These are phyloP conservation scores for Pseudorasbora parva DNA, from an alignment of 2,113 vertebrate genomes.

Conservation along the genomic window DNA sequence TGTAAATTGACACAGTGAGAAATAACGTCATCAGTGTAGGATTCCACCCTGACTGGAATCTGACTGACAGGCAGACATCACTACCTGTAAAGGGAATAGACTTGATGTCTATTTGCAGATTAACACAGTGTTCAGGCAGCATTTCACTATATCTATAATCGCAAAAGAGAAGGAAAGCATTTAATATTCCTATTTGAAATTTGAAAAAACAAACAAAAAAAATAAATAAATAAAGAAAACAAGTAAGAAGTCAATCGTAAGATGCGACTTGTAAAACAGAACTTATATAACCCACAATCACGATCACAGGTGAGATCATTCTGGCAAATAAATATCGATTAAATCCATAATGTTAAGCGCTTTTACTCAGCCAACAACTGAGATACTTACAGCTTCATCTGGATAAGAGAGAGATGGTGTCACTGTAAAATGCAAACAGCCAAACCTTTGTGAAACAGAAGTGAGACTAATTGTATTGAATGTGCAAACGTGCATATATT, in stretches of 20 bases:
- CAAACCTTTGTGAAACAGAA: not conserved
- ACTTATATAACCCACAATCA: not conserved
- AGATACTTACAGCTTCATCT: not conserved
- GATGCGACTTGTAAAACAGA: not conserved
- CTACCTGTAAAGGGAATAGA: not conserved
- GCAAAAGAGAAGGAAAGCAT: not conserved
- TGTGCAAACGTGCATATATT: too few relatives aligned
- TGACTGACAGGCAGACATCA: conserved; percentile 16
- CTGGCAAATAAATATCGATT: not conserved
- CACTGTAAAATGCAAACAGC: not conserved
- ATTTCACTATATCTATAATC: not conserved
- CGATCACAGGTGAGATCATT: not conserved
- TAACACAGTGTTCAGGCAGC: not conserved
- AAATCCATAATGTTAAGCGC: not conserved
- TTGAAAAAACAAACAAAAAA: not conserved
- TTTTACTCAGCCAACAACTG: not conserved
- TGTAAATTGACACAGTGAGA: conserved; percentile 37
- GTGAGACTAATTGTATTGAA: not conserved
- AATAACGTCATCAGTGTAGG: conserved; percentile 33
- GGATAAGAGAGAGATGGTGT: not conserved
- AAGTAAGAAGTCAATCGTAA: not conserved
- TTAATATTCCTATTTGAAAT: not conserved
- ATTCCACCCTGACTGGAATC: conserved; percentile 35
- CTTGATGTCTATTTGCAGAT: not conserved
- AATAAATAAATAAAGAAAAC: not conserved